Evolutionary conservation across 1,140 invertebrate genomes (phyloP), one percentile per base, ranked within the genome.

Genomic region (Mya arenaria): DNA sequence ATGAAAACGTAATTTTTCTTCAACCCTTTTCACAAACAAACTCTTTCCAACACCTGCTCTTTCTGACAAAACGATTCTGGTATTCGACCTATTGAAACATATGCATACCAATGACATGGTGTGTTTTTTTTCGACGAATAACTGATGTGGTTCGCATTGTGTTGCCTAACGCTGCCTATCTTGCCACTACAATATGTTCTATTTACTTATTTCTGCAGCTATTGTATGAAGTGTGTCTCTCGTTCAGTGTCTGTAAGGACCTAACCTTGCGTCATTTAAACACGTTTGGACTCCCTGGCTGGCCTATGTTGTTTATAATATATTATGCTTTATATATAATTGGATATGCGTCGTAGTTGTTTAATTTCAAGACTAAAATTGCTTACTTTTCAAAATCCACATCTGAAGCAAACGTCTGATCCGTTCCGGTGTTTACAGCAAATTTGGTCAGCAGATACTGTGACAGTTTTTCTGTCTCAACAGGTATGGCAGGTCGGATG

Each of bases 1-100:
- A 10, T 44, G 1, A 0, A 19, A 13, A 23, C 8, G 60, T 32
- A 89, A 44, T 39, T 85, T 36, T 44, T 82, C 68, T 15, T 81
- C 58, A n/a, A 82, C 25, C n/a, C 88, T 78, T 17, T 74, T 63
- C n/a, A 82, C 79, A 55, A 78, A 78, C 30, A 91, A 82, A 0
- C 85, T 84, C 68, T 90, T 90, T 19, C 89, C 89, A 60, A 85
- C 87, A 41, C 88, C 89, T 25, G 89, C 86, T 55, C 86, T 72
- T 23, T 69, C 36, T 0, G 89, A 90, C 66, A 78, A 84, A 1
- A 90, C 73, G 8, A 90, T 69, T 25, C 88, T 60, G n/a, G 86
- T 87, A 72, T 62, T 75, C 28, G 82, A 85, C 13, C 86, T 88
- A 58, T n/a, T n/a, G n/a, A n/a, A 63, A 32, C 17, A 32, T 8